Evolutionary conservation across 2,797 vertebrate genomes (phyloP).

Genomic region (Salmo trutta): DNA sequence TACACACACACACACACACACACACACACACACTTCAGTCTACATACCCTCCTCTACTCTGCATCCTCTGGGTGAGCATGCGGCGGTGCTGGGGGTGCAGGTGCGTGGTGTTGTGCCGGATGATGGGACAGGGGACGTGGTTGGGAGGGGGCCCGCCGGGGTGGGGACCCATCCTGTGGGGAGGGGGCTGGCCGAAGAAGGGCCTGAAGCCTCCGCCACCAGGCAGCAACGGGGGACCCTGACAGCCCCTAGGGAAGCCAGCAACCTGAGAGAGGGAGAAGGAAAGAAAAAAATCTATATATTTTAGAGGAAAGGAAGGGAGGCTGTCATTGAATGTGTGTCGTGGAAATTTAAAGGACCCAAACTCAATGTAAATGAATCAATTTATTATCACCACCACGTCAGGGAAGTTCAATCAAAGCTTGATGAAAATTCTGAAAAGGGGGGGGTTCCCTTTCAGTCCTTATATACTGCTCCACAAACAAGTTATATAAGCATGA

Average conservation of each 20-base stretch:
- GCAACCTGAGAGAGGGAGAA: slow-evolving; percentile 74
- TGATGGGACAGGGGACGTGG: slow-evolving; percentile 34
- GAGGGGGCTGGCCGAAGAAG: slow-evolving; percentile 83
- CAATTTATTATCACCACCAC: too few relatives aligned
- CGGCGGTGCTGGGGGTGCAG: slow-evolving; percentile 94
- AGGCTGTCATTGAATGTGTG: background rate
- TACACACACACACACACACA: slow-evolving; percentile 6
- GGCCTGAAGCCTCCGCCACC: slow-evolving; percentile 85
- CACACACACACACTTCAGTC: background rate
- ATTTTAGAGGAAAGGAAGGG: background rate
- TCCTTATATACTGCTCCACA: too few relatives aligned
- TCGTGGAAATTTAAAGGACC: too few relatives aligned
- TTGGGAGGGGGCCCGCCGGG: slow-evolving; percentile 63
- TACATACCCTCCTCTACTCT: slow-evolving; percentile 83
- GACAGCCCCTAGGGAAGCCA: slow-evolving; percentile 78
- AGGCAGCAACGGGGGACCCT: slow-evolving; percentile 80
- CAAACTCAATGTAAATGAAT: too few relatives aligned
- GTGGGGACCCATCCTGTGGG: slow-evolving; percentile 71
- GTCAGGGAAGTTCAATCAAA: too few relatives aligned
- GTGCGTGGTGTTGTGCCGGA: slow-evolving; percentile 91
- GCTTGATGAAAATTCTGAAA: too few relatives aligned
- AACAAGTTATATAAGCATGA: too few relatives aligned
- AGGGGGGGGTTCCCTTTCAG: too few relatives aligned
- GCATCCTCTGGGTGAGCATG: slow-evolving; percentile 88
- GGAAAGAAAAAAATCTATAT: too few relatives aligned